Percentiles rank a stretch among this genome's conserved stretches.
phyloP scores from a whole-genome alignment of 1,140 invertebrate species.

The Ooceraea biroi region DNA sequence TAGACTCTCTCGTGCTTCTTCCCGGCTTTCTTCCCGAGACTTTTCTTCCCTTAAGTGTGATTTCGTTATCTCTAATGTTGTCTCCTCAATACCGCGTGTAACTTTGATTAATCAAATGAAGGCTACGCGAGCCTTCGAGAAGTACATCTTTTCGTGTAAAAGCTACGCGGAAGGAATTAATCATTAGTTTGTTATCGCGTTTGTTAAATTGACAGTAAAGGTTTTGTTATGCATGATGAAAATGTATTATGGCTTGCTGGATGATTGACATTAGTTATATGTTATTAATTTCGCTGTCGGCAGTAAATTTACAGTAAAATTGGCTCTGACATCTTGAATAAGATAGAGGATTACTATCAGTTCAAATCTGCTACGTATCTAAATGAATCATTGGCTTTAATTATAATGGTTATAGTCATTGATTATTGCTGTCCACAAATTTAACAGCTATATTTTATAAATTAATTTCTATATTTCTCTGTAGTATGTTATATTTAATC shows the following conservation, averaged over 20 bases:
- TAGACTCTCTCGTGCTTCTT: slow-evolving; percentile 32
- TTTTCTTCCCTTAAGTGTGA: slow-evolving; percentile 56
- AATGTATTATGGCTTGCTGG: background rate
- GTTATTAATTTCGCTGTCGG: background rate
- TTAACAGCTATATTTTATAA: background rate
- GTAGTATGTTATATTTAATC: background rate
- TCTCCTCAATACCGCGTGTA: slow-evolving; percentile 5
- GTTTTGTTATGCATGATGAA: background rate
- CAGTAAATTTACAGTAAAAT: background rate
- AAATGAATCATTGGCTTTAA: slow-evolving; percentile 5
- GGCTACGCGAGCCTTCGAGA: background rate
- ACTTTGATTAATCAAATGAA: background rate
- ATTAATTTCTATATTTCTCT: background rate
- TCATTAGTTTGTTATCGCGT: background rate
- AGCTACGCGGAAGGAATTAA: background rate
- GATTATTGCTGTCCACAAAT: background rate
- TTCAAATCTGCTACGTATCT: background rate
- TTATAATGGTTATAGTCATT: background rate
- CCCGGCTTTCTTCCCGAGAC: slow-evolving; percentile 18
- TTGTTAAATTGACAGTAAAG: background rate
- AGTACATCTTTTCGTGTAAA: background rate
- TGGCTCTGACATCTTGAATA: background rate
- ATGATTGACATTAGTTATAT: background rate
- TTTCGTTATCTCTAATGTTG: slow-evolving; percentile 41
- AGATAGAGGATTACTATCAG: background rate